These are phyloP conservation scores for Dipodomys merriami DNA, from an alignment of 2,113 vertebrate genomes.

Conservation along the genomic window DNA sequence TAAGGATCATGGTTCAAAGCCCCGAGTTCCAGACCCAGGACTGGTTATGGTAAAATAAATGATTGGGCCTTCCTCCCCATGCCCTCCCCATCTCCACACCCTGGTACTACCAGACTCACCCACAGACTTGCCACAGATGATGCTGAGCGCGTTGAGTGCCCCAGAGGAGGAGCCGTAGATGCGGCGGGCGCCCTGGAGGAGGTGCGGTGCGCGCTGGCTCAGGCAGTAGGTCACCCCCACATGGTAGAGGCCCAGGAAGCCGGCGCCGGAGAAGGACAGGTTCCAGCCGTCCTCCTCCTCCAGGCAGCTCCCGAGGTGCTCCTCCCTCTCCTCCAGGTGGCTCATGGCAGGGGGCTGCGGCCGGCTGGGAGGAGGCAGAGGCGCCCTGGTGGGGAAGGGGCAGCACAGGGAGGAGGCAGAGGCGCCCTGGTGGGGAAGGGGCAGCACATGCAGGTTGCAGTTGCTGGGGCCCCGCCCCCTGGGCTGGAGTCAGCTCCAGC, in stretches of 20 bases:
- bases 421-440: fast-evolving
- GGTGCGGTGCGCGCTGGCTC: slow-evolving; percentile 89
- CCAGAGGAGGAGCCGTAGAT: slow-evolving; percentile 93
- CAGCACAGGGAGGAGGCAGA: too few relatives aligned
- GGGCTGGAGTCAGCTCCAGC: fast-evolving
- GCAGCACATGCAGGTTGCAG: too few relatives aligned
- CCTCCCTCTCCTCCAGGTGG: too few relatives aligned
- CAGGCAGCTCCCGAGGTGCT: slow-evolving; percentile 47
- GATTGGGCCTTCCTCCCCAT: too few relatives aligned
- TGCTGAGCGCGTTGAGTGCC: slow-evolving; percentile 87
- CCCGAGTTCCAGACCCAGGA: too few relatives aligned
- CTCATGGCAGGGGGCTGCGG: too few relatives aligned
- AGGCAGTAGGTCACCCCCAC: slow-evolving; percentile 91
- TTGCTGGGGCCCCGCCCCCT: background rate
- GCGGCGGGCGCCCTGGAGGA: slow-evolving; percentile 86
- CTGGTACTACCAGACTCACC: slow-evolving; percentile 82
- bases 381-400: fast-evolving
- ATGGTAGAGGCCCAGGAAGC: slow-evolving; percentile 93
- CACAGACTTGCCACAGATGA: slow-evolving; percentile 85
- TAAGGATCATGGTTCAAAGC: too few relatives aligned
- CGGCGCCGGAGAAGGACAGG: slow-evolving; percentile 92
- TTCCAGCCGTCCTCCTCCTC: slow-evolving; percentile 90
- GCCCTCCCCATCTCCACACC: background rate
- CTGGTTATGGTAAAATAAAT: too few relatives aligned
- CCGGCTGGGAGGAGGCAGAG: too few relatives aligned